Evolutionary conservation across 2,888 invertebrate genomes (phyloP), one percentile per base, ranked within the genome.

Genomic region (Apodemia hepburni): DNA sequence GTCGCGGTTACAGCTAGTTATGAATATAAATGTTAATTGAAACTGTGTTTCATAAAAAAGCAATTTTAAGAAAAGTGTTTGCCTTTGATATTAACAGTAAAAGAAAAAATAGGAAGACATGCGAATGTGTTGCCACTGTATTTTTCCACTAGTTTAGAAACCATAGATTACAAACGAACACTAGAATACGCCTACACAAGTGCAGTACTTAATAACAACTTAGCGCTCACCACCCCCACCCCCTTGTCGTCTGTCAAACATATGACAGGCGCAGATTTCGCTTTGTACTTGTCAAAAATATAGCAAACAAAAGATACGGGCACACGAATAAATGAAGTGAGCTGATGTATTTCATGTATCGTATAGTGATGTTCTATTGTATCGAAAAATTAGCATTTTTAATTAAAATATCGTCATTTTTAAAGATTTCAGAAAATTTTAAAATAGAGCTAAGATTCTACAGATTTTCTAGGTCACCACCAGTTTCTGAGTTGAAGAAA

Each of bases 241-340:
- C 68, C 73, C 75, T 72, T 67, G 75, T 80, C 82, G 81, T 81
- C 87, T 87, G 87, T 90, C 90, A 91, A 90, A 90, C 89, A 81
- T 87, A 87, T 85, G 89, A 89, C 89, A 89, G 81, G 85, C 82
- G 82, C 90, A 89, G 90, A 89, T 89, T 84, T 79, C 80, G 88
- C 90, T 91, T 90, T 91, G 88, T 90, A 86, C 90, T 88, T 91
- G 90, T 91, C 90, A 91, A 91, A 91, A 91, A 91, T 91, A 90
- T 87, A 85, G 84, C 88, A 90, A 90, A 91, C 90, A 91, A 91
- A 90, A 90, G 89, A 89, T 90, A 88, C 82, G 82, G 78, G 78
- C 73, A 84, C 42, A 59, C 81, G 85, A 82, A 87, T 88, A 87
- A 90, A 90, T 90, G 91, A 91, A 90, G 88, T 87, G 89, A 87